Conservation (phyloP, 2,888 invertebrate genomes). For the Choristoneura rosaceana region DNA sequence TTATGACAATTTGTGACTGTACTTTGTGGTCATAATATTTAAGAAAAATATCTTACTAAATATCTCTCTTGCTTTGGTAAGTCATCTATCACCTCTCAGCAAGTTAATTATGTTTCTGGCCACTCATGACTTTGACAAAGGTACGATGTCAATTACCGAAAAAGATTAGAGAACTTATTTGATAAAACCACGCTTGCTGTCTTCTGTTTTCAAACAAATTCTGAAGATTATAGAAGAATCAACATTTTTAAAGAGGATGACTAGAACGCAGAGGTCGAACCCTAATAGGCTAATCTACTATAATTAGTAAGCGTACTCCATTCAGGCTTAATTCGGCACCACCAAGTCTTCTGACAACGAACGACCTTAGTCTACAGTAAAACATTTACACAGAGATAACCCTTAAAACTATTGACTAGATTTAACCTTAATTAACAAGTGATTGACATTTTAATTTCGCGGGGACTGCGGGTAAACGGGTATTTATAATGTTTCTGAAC, state of each 20-base stretch:
- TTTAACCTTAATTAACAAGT: conserved; percentile 22
- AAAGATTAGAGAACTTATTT: background rate
- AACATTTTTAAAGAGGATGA: background rate
- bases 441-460: conserved; percentile 13
- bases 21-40: background rate
- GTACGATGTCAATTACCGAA: background rate
- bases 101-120: background rate
- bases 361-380: conserved; percentile 50
- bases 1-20: background rate
- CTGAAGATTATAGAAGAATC: background rate
- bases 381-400: conserved; percentile 33
- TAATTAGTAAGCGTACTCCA: conserved; percentile 77
- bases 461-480: conserved; percentile 24
- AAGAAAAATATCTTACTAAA: background rate
- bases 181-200: background rate
- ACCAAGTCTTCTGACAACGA: conserved; percentile 41
- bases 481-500: background rate
- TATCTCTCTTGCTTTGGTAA: background rate
- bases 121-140: conserved; percentile 1
- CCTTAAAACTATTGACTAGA: conserved; percentile 60
- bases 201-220: background rate
- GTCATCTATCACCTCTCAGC: background rate
- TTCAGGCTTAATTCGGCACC: conserved; percentile 65
- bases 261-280: conserved; percentile 12
- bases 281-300: conserved; percentile 42